Conservation (phyloP, 2,888 invertebrate genomes). For the Lysandra bellargus region DNA sequence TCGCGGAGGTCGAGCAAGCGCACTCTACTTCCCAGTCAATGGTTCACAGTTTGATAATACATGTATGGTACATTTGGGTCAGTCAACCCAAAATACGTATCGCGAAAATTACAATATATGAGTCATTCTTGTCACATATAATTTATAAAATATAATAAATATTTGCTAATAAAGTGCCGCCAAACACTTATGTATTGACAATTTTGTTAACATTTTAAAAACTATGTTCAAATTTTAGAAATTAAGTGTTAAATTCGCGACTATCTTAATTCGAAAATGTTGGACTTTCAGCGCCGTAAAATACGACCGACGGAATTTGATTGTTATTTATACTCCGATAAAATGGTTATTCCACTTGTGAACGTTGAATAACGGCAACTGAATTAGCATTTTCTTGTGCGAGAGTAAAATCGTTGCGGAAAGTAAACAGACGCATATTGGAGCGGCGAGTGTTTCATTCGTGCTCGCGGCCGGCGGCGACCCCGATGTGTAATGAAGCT, state of each 20-base stretch:
- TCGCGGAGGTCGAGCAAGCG: constrained; percentile 70
- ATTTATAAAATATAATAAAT: too few relatives aligned
- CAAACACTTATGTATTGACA: constrained; percentile 26
- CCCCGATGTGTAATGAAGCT: constrained; percentile 41
- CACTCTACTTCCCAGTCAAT: constrained; percentile 61
- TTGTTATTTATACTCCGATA: background rate
- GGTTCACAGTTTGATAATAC: constrained; percentile 49
- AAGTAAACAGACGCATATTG: constrained; percentile 34
- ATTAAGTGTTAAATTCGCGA: background rate
- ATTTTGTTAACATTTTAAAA: background rate
- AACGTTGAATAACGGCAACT: constrained; percentile 26
- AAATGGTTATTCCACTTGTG: background rate
- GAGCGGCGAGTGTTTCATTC: constrained; percentile 30
- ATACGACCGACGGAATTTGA: background rate
- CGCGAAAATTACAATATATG: background rate
- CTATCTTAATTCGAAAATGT: background rate
- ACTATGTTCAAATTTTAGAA: background rate
- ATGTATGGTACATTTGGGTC: constrained; percentile 39
- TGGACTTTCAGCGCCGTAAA: constrained; percentile 28
- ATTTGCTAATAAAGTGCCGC: background rate
- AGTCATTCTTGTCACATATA: background rate
- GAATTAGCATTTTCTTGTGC: constrained; percentile 31
- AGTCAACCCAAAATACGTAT: constrained; percentile 36
- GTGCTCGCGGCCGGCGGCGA: constrained; percentile 36
- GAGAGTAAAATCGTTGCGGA: constrained; percentile 32